Base-by-base conservation (phyloP, 1,140 invertebrate species). In the Cepaea nemoralis region DNA sequence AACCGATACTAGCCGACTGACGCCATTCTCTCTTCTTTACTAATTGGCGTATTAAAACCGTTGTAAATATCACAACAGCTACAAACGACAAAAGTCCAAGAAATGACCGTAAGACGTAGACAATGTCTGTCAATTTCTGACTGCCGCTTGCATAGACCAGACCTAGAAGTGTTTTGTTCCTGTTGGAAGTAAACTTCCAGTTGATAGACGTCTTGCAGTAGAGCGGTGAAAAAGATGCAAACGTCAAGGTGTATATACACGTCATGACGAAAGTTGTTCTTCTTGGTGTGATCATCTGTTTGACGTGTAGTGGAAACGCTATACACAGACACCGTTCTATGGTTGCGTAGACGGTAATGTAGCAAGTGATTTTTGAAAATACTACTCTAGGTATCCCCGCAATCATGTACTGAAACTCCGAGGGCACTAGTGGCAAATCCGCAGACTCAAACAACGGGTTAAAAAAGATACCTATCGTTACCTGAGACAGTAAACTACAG, bases 361-460 rank as follows among this genome's bases (percentile, higher is more conserved):
- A 66, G 50, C 55, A 10, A 27, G 76, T 66, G 24, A 55, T 77
- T 27, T 37, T n/a, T 10, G 59, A 8, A 39, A 77, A 77, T n/a
- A 5, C 5, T 8, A n/a, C 33, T 12, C 27, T 5, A 8, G 59
- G 59, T 8, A 40, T 1, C 1, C 55, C 76, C 5, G 42, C 76
- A 0, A 24, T 55, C 22, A 67, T 22, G n/a, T 66, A 39, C n/a
- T 63, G 3, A 10, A 66, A 8, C 59, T 77, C 76, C 5, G 10
- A 10, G 1, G 76, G 31, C 5, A 10, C 31, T 3, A 77, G 12
- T 10, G 6, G 55, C 19, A 77, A 19, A 12, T 31, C 37, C 0
- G 45, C 66, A 3, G 6, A n/a, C 22, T 12, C 22, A 27, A 77
- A 48, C 24, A 55, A n/a, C 1, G 76, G 76, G 37, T 40, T 77